These are phyloP conservation scores for Rotaria socialis DNA, from an alignment of 2,888 invertebrate species.

Conservation along the genomic window DNA sequence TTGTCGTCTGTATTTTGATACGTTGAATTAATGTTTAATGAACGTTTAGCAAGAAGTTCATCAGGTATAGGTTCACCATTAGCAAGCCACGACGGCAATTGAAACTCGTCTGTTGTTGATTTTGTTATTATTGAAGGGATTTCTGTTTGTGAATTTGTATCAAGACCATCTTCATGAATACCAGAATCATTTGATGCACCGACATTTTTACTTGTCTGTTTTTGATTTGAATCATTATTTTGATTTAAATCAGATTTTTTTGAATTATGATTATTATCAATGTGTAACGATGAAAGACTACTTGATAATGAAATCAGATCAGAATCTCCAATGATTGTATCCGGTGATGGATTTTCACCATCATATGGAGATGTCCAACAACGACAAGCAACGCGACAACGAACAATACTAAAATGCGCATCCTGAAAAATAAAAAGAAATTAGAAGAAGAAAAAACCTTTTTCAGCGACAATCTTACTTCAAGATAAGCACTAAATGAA, in stretches of 20 bases:
- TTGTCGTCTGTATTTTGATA: not conserved
- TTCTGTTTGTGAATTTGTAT: slow-evolving; percentile 19
- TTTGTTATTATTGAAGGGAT: not conserved
- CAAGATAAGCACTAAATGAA: slow-evolving; percentile 47
- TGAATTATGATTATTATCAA: slow-evolving; percentile 37
- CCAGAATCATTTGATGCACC: slow-evolving; percentile 19
- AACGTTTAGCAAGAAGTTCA: slow-evolving; percentile 12
- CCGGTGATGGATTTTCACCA: slow-evolving; percentile 63
- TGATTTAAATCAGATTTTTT: not conserved
- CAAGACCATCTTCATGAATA: slow-evolving; percentile 26
- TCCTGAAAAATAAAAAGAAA: slow-evolving; percentile 69
- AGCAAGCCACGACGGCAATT: slow-evolving; percentile 11
- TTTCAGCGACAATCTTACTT: slow-evolving; percentile 47
- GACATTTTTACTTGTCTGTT: slow-evolving; percentile 7
- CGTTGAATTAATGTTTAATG: not conserved
- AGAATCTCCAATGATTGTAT: slow-evolving; percentile 48
- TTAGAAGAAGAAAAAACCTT: not conserved
- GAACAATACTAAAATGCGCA: slow-evolving; percentile 73
- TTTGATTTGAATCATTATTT: not conserved
- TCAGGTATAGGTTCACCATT: slow-evolving; percentile 30
- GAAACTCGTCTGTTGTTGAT: not conserved
- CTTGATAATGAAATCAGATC: slow-evolving; percentile 50
- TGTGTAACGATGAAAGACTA: slow-evolving; percentile 51
- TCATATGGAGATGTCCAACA: slow-evolving; percentile 78
- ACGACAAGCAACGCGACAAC: slow-evolving; percentile 71